Conservation (phyloP, 2,888 invertebrate species). For the Aleiodes testaceus region DNA sequence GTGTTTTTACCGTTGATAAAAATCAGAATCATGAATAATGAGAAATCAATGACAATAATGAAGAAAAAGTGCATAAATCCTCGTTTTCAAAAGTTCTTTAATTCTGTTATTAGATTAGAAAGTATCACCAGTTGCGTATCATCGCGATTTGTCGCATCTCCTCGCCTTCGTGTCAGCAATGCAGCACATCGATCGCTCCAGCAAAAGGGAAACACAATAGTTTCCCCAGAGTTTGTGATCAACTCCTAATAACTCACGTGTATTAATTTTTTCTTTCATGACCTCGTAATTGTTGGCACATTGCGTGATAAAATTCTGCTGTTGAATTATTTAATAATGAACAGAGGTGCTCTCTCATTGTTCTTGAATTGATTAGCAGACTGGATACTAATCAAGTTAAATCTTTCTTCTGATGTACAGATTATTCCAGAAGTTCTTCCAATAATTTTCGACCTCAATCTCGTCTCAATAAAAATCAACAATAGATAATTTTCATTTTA, state of each 20-base stretch:
- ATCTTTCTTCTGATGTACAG: too few relatives aligned
- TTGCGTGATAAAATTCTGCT: not conserved
- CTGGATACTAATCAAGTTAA: too few relatives aligned
- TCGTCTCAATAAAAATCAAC: too few relatives aligned
- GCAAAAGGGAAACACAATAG: slow-evolving; percentile 6
- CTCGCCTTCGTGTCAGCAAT: slow-evolving; percentile 49
- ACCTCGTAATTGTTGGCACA: not conserved
- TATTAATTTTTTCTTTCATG: not conserved
- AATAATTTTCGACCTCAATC: too few relatives aligned
- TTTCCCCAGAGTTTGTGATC: not conserved
- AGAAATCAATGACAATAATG: not conserved
- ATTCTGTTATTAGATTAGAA: not conserved
- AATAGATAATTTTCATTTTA: too few relatives aligned
- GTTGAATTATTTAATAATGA: not conserved
- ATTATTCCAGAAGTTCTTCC: too few relatives aligned
- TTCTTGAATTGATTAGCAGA: too few relatives aligned
- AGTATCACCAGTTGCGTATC: slow-evolving; percentile 43
- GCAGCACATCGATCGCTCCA: slow-evolving; percentile 52
- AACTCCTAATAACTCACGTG: not conserved
- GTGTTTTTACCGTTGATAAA: not conserved
- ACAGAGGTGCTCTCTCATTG: too few relatives aligned
- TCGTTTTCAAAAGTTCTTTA: too few relatives aligned
- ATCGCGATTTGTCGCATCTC: slow-evolving; percentile 39
- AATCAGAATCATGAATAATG: not conserved
- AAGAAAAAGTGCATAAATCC: too few relatives aligned